These are phyloP conservation scores for Margarornis squamiger DNA, from an alignment of 2,797 vertebrate genomes.

Conservation along the genomic window DNA sequence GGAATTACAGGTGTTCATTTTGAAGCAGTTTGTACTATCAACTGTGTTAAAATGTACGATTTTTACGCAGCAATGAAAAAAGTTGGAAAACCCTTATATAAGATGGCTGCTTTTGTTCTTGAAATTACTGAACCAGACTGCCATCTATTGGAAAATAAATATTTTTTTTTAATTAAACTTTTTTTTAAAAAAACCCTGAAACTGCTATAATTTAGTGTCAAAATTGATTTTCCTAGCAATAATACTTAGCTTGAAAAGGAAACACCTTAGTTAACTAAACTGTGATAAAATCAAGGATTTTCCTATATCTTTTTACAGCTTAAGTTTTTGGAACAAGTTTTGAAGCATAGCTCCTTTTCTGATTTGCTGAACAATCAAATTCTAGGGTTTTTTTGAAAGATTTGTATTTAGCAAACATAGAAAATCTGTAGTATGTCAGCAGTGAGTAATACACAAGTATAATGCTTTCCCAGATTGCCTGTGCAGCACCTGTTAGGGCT, in stretches of 20 bases:
- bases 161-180: not conserved
- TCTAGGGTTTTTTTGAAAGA: not conserved
- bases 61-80: not conserved
- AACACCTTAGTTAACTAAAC: not conserved
- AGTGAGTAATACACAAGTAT: not conserved
- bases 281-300: not conserved
- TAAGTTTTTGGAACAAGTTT: not conserved
- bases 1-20: not conserved
- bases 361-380: not conserved
- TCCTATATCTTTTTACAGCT: not conserved
- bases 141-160: constrained; percentile 78
- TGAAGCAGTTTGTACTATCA: not conserved
- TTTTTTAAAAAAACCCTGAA: not conserved
- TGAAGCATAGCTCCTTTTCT: not conserved
- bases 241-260: not conserved
- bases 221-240: not conserved
- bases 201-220: not conserved
- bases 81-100: constrained; percentile 54
- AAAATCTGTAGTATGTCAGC: not conserved
- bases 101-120: constrained; percentile 69
- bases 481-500: not conserved
- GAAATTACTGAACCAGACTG: constrained; percentile 76
- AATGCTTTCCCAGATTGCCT: not conserved
- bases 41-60: not conserved
- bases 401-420: not conserved